phyloP scores from a whole-genome alignment of 2,888 invertebrate species.

The Ophion costatus region DNA sequence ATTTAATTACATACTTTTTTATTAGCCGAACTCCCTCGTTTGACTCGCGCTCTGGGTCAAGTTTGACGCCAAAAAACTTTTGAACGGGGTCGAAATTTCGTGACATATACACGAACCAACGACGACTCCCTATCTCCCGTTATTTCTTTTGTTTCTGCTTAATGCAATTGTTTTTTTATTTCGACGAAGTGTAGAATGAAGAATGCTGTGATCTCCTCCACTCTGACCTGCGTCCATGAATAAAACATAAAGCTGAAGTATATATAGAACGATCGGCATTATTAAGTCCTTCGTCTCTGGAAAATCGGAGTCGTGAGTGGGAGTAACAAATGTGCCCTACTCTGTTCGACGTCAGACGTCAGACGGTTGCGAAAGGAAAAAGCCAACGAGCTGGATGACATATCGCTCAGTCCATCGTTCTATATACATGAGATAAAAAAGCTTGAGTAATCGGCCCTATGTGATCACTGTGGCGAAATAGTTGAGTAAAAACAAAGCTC shows the following conservation, averaged over 20 bases:
- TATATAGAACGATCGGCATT: conserved; percentile 46
- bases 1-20: conserved; percentile 11
- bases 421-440: not conserved
- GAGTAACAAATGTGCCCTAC: conserved; percentile 27
- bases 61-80: not conserved
- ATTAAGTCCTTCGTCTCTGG: conserved; percentile 50
- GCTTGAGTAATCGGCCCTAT: not conserved
- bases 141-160: not conserved
- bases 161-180: not conserved
- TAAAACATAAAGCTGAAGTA: conserved; percentile 44
- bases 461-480: not conserved
- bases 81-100: not conserved
- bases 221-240: conserved; percentile 42
- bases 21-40: not conserved
- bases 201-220: conserved; percentile 25
- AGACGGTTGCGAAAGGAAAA: not conserved
- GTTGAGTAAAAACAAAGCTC: not conserved
- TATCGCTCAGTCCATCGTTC: not conserved
- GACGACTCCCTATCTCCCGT: not conserved
- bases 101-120: not conserved
- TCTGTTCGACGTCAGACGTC: conserved; percentile 15
- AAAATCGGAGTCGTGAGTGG: not conserved
- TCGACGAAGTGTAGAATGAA: not conserved
- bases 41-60: not conserved
- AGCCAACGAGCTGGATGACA: not conserved